A percentile compares a stretch with the other conserved stretches of the same genome.
phyloP scores from a whole-genome alignment of 2,888 invertebrate species.

The Brachylomia viminalis region DNA sequence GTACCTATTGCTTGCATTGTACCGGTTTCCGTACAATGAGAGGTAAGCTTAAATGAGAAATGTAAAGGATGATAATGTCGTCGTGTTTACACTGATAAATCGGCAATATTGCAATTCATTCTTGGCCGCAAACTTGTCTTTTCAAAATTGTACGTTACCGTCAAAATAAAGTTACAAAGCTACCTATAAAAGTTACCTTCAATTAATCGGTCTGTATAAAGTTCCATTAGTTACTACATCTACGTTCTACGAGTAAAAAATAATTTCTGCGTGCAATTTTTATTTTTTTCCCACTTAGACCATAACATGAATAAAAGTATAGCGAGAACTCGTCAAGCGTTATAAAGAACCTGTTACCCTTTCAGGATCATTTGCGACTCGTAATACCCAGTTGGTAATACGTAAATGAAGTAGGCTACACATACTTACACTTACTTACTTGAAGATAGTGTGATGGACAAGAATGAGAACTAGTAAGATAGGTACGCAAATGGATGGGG shows the following conservation, averaged over 20 bases:
- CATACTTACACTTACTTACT: background rate
- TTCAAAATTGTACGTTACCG: background rate
- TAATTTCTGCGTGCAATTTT: background rate
- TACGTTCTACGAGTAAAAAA: slow-evolving; percentile 3
- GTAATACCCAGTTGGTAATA: no score
- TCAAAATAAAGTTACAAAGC: background rate
- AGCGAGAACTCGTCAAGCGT: slow-evolving; percentile 12
- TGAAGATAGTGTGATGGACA: background rate
- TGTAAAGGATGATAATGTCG: no score
- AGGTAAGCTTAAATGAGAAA: background rate
- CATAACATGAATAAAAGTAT: slow-evolving; percentile 3
- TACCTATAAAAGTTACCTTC: background rate
- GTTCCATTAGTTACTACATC: background rate
- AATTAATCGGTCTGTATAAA: background rate
- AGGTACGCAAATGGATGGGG: background rate
- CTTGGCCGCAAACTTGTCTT: background rate
- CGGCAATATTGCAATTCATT: background rate
- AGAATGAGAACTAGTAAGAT: background rate
- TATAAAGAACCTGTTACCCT: slow-evolving; percentile 33
- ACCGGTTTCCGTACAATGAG: background rate
- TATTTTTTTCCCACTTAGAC: background rate
- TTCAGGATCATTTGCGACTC: slow-evolving; percentile 25
- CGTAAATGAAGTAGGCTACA: background rate
- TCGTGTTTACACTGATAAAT: background rate
- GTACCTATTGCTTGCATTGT: no score